Evolutionary conservation across 2,113 vertebrate genomes (phyloP).

Genomic region (Reinhardtius hippoglossoides): DNA sequence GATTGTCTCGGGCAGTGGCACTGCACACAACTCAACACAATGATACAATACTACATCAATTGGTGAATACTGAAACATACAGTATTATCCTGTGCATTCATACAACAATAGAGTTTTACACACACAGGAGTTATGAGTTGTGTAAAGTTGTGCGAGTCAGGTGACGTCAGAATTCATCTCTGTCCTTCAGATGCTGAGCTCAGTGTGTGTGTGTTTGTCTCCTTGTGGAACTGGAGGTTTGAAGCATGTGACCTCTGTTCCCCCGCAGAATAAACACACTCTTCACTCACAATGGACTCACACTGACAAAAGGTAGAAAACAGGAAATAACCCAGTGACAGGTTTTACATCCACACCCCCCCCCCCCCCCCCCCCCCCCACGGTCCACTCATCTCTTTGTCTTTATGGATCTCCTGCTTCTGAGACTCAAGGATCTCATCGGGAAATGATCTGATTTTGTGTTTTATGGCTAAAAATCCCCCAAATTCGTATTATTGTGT

Average conservation of each 20-base stretch:
- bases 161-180: too few relatives aligned
- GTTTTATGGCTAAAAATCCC: not conserved
- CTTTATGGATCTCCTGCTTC: not conserved
- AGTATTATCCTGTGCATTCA: too few relatives aligned
- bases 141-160: too few relatives aligned
- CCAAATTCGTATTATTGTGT: too few relatives aligned
- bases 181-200: too few relatives aligned
- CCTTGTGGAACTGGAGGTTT: not conserved
- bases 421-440: not conserved
- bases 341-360: constrained; percentile 36
- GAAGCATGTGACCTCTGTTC: not conserved
- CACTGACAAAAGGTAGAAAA: constrained; percentile 31
- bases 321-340: constrained; percentile 60
- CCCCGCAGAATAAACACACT: not conserved
- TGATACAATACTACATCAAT: not conserved
- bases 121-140: too few relatives aligned
- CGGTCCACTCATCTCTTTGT: not conserved
- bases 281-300: constrained; percentile 14
- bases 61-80: too few relatives aligned
- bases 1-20: too few relatives aligned
- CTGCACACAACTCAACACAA: not conserved
- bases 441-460: too few relatives aligned
- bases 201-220: not conserved
- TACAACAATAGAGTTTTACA: too few relatives aligned
- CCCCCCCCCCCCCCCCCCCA: constrained; percentile 38